phyloP scores from a whole-genome alignment of 2,797 vertebrate genomes.

The Remorina albescens region DNA sequence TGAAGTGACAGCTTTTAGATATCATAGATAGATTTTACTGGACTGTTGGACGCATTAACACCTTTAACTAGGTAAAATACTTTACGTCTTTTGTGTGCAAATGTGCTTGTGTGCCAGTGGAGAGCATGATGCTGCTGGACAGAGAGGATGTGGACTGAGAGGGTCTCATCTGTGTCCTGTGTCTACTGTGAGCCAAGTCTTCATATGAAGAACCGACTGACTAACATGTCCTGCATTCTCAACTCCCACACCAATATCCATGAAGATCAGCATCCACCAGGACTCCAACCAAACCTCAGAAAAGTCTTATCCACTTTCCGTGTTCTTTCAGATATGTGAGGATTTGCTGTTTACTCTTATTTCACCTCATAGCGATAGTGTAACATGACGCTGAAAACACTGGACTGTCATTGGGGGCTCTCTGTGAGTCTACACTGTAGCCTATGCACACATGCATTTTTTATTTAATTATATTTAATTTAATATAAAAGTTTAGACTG shows the following conservation, averaged over 20 bases:
- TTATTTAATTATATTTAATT: too few relatives aligned
- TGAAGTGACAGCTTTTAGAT: too few relatives aligned
- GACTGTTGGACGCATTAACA: not conserved
- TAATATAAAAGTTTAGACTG: too few relatives aligned
- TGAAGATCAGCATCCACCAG: constrained; percentile 79
- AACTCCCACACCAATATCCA: constrained; percentile 90
- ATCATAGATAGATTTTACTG: not conserved
- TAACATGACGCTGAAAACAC: not conserved
- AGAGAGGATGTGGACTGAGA: constrained; percentile 89
- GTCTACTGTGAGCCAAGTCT: constrained; percentile 95
- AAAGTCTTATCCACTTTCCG: not conserved
- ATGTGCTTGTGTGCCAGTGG: constrained; percentile 47
- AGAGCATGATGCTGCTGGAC: constrained; percentile 77
- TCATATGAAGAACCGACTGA: constrained; percentile 88
- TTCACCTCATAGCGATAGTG: constrained; percentile 75
- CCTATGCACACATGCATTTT: too few relatives aligned
- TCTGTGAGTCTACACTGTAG: too few relatives aligned
- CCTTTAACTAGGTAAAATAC: not conserved
- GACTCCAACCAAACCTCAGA: not conserved
- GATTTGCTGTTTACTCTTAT: not conserved
- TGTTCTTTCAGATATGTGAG: not conserved
- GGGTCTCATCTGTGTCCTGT: constrained; percentile 90
- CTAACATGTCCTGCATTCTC: constrained; percentile 88
- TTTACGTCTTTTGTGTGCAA: not conserved
- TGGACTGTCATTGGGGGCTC: not conserved